phyloP scores from a whole-genome alignment of 2,113 vertebrate species.

The Equus przewalskii region DNA sequence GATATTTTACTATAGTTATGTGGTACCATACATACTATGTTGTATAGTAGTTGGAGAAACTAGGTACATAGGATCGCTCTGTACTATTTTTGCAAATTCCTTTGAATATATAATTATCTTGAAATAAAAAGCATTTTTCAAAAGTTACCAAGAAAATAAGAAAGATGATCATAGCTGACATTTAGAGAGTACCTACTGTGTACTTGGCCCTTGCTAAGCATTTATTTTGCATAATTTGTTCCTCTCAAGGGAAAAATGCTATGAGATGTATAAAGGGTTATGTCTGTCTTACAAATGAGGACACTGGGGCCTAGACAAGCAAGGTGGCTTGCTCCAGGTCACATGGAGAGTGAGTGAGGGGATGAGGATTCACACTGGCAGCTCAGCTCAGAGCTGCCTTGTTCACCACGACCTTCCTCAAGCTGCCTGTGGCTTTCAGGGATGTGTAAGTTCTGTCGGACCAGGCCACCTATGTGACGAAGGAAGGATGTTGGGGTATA shows the following conservation, averaged over 20 bases:
- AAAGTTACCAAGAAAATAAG: neutral
- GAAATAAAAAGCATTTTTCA: neutral
- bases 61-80: neutral
- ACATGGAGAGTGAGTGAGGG: neutral
- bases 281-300: neutral
- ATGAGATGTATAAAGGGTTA: too few species aligned
- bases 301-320: neutral
- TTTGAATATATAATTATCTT: neutral
- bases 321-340: neutral
- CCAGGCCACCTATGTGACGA: neutral
- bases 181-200: neutral
- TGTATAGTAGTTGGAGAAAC: neutral
- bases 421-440: neutral
- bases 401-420: too few species aligned
- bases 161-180: neutral
- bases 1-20: too few species aligned
- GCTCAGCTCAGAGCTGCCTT: neutral
- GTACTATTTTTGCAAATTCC: neutral
- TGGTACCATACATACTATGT: accelerated
- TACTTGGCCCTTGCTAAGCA: neutral
- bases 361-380: too few species aligned
- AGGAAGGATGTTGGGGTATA: neutral
- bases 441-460: neutral
- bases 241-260: neutral
- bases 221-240: neutral